phyloP scores from a whole-genome alignment of 2,888 invertebrate genomes.

The Zygaena filipendulae region DNA sequence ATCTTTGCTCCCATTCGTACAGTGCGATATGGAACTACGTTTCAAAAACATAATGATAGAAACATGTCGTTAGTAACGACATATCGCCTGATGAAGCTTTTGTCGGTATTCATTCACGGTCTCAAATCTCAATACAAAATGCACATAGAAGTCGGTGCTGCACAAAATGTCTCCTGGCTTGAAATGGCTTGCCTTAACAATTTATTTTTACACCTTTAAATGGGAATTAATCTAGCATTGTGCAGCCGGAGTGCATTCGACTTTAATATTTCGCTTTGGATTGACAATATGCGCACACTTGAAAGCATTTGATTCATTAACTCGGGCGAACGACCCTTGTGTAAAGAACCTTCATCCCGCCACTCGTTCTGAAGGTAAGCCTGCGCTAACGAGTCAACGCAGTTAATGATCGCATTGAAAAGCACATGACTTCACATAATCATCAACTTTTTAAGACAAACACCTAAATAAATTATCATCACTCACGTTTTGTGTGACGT shows the following conservation, averaged over 20 bases:
- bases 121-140: too few species aligned
- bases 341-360: constrained; percentile 55
- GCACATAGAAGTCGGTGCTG: too few species aligned
- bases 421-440: constrained; percentile 43
- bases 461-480: too few species aligned
- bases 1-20: too few species aligned
- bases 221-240: constrained; percentile 56
- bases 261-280: constrained; percentile 54
- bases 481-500: too few species aligned
- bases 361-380: constrained; percentile 51
- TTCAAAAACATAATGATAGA: too few species aligned
- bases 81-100: too few species aligned
- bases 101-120: too few species aligned
- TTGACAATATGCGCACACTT: constrained; percentile 54
- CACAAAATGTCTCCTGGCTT: constrained; percentile 24
- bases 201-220: constrained; percentile 57
- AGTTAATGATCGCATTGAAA: constrained; percentile 56
- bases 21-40: too few species aligned
- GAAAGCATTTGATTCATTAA: constrained; percentile 62
- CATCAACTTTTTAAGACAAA: too few species aligned
- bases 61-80: too few species aligned
- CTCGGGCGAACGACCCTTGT: constrained; percentile 50
- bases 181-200: constrained; percentile 29
- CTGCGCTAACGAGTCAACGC: constrained; percentile 48
- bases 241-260: constrained; percentile 32